phyloP scores from a whole-genome alignment of 2,797 vertebrate species.

The Protosalanx chinensis region DNA sequence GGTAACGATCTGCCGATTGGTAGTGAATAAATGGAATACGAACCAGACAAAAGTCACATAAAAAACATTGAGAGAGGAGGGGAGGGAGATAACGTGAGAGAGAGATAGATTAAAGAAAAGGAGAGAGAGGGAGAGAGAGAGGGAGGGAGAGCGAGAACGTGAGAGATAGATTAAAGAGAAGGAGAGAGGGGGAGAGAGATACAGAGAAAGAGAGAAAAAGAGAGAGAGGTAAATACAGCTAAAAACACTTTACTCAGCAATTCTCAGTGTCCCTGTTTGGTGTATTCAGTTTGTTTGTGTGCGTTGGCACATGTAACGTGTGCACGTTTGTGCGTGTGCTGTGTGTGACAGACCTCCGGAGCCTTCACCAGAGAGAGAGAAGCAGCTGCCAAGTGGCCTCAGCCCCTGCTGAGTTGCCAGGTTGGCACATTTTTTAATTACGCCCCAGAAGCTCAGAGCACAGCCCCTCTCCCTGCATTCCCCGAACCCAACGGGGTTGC shows the following conservation, averaged over 20 bases:
- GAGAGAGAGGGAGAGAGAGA: too few species aligned
- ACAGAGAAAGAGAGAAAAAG: too few species aligned
- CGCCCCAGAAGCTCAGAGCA: conserved; percentile 29
- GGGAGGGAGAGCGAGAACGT: too few species aligned
- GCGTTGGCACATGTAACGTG: neutral
- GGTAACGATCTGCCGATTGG: too few species aligned
- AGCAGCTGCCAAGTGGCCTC: conserved; percentile 41
- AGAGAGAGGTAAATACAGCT: neutral
- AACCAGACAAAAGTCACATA: too few species aligned
- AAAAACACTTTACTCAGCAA: too few species aligned
- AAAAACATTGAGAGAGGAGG: neutral
- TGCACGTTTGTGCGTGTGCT: conserved; percentile 3
- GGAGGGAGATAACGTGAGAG: conserved; percentile 1
- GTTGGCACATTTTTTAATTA: conserved; percentile 59
- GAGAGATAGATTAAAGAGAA: too few species aligned
- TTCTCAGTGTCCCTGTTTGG: too few species aligned
- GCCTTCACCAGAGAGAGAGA: conserved; percentile 37
- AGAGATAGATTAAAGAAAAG: neutral
- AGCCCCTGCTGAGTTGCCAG: conserved; percentile 54
- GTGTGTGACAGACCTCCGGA: conserved; percentile 54
- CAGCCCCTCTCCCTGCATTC: conserved; percentile 49
- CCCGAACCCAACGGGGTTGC: conserved; percentile 26
- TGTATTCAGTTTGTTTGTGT: neutral
- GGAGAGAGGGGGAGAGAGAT: too few species aligned
- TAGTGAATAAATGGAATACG: too few species aligned